Evolutionary conservation across 2,888 invertebrate genomes (phyloP), one percentile per base, ranked within the genome.

Genomic region (Lottia gigantea): DNA sequence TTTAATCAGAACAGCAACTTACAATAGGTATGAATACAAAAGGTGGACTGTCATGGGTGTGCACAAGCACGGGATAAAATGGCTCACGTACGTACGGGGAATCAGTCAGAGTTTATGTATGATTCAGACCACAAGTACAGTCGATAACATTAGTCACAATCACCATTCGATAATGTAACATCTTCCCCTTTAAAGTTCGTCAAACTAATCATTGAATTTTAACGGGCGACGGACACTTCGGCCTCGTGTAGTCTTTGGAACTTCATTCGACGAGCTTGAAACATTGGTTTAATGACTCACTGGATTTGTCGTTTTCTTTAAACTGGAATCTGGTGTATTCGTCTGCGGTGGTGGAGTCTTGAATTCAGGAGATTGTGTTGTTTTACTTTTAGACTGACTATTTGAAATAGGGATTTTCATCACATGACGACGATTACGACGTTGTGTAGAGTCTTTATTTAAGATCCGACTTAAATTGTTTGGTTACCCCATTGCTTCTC

Each of bases 361-460:
- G 15, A 55, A n/a, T 55, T 19, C 55, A 19, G 55, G 55, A n/a
- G 19, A 19, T 19, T n/a, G 23, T n/a, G n/a, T 55, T 12, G 23
- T 7, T 55, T 4, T n/a, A n/a, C n/a, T n/a, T n/a, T n/a, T 55
- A 40, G 40, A 11, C 8, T 40, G 1, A 11, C 6, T 40, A 11
- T 8, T 40, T 4, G 40, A 8, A 55, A 4, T 14, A 11, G 55
- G 55, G 11, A 55, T 12, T 12, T 19, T 55, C 55, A 19, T 1
- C 19, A 55, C 55, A 55, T 55, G 55, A 49, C 49, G 49, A 49
- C n/a, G 49, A 49, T 49, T 49, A 14, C 49, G 49, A 55, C 55
- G 23, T 19, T 19, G 11, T 19, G 23, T 19, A 11, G 55, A 2
- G 15, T 55, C 55, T 1, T n/a, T 55, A n/a, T n/a, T 19, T 19